Percentiles rank a stretch among this genome's conserved stretches.
Conservation (phyloP, 2,113 vertebrate species). For the Crotalus horridus region DNA sequence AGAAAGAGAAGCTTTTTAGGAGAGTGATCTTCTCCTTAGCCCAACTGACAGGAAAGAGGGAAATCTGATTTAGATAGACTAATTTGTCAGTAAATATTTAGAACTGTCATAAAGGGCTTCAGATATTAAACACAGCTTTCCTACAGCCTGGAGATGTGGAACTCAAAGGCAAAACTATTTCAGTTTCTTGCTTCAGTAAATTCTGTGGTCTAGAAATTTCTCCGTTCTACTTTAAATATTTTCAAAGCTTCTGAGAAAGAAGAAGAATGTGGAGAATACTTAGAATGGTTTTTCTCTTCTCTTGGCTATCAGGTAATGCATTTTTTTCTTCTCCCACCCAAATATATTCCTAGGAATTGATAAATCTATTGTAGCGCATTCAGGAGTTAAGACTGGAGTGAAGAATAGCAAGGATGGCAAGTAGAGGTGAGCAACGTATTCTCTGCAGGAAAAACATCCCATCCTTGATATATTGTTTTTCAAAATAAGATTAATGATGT, state of each 20-base stretch:
- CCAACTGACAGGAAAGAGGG: not conserved
- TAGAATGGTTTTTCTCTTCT: not conserved
- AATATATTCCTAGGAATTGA: not conserved
- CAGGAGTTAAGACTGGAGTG: not conserved
- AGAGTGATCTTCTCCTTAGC: not conserved
- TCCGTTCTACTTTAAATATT: not conserved
- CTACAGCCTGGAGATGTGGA: not conserved
- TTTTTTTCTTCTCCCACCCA: not conserved
- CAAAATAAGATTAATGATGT: not conserved
- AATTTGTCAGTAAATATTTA: not conserved
- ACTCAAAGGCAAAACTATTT: not conserved
- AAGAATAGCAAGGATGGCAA: not conserved
- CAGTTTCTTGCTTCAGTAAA: not conserved
- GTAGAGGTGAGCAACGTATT: not conserved
- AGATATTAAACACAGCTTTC: not conserved
- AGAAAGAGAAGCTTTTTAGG: not conserved
- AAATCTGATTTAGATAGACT: not conserved
- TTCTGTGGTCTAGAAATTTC: not conserved
- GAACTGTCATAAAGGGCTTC: not conserved
- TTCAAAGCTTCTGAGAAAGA: not conserved
- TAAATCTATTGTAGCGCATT: not conserved
- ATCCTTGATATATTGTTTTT: not conserved
- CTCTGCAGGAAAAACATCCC: not conserved
- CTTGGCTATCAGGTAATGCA: not conserved
- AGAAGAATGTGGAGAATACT: constrained; percentile 3